These are phyloP conservation scores for Machimus rusticus DNA, from an alignment of 2,888 invertebrate genomes.

Conservation along the genomic window DNA sequence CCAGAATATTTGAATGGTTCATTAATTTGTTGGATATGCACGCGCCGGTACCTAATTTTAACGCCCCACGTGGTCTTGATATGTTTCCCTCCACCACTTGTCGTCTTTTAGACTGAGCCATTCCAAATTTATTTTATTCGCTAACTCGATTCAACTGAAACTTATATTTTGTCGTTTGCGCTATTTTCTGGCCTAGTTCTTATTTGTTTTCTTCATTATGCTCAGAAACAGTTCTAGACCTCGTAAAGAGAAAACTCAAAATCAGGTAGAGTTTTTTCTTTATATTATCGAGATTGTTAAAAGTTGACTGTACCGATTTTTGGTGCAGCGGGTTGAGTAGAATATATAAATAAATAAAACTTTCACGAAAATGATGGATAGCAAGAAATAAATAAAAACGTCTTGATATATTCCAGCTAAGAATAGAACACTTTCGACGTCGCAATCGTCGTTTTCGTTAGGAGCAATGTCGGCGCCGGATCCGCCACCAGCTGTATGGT, in stretches of 20 bases:
- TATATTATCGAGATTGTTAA: background rate
- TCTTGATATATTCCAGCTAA: constrained; percentile 49
- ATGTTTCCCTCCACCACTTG: background rate
- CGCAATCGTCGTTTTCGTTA: constrained; percentile 44
- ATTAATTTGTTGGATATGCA: background rate
- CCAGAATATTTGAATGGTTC: background rate
- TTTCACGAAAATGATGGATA: constrained; percentile 23
- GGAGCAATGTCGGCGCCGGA: constrained; percentile 45
- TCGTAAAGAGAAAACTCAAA: background rate
- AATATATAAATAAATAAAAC: constrained; percentile 26
- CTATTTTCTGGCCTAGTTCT: background rate
- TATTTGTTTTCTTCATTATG: background rate
- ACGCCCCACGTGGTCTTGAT: background rate
- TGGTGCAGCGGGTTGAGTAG: background rate
- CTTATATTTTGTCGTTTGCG: background rate
- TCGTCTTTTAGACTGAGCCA: background rate
- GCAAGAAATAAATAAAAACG: background rate
- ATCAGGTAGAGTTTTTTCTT: background rate
- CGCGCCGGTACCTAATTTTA: background rate
- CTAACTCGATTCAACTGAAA: background rate
- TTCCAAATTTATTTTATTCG: background rate
- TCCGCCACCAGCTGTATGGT: constrained; percentile 23
- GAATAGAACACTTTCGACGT: constrained; percentile 50
- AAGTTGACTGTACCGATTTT: background rate
- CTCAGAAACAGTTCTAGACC: background rate